Percentiles rank a stretch among this genome's conserved stretches.
phyloP scores from a whole-genome alignment of 2,888 invertebrate species.

The Teleiodes luculella region DNA sequence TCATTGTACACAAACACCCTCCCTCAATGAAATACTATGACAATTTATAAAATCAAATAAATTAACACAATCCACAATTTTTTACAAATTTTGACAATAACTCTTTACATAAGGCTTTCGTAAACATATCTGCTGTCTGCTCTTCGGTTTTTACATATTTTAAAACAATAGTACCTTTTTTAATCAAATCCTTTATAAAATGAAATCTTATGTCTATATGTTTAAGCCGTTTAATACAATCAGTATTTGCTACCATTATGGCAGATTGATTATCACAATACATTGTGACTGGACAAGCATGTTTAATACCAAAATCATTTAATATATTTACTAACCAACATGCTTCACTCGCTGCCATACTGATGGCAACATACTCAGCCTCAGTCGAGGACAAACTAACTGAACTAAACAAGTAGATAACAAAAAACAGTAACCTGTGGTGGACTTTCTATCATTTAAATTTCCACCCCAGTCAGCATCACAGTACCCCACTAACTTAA shows the following conservation, averaged over 20 bases:
- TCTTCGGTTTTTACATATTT: not conserved
- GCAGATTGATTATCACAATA: slow-evolving; percentile 11
- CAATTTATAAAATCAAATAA: no score
- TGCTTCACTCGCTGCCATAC: slow-evolving; percentile 5
- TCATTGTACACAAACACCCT: no score
- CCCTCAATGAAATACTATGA: no score
- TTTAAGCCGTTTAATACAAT: slow-evolving; percentile 10
- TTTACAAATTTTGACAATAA: not conserved
- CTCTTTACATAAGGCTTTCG: not conserved
- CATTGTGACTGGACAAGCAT: not conserved
- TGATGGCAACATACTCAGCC: no score
- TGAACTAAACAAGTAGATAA: no score
- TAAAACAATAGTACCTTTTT: not conserved
- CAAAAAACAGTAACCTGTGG: not conserved
- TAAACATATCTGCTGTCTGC: not conserved
- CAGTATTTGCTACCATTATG: not conserved
- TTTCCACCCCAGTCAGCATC: not conserved
- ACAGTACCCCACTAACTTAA: not conserved
- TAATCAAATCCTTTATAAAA: not conserved
- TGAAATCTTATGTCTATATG: slow-evolving; percentile 12
- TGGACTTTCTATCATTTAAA: not conserved
- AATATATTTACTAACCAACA: slow-evolving; percentile 15
- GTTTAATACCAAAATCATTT: not conserved
- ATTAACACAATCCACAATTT: not conserved
- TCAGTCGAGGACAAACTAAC: no score